phyloP scores from a whole-genome alignment of 2,113 vertebrate species.

The Lepus timidus region DNA sequence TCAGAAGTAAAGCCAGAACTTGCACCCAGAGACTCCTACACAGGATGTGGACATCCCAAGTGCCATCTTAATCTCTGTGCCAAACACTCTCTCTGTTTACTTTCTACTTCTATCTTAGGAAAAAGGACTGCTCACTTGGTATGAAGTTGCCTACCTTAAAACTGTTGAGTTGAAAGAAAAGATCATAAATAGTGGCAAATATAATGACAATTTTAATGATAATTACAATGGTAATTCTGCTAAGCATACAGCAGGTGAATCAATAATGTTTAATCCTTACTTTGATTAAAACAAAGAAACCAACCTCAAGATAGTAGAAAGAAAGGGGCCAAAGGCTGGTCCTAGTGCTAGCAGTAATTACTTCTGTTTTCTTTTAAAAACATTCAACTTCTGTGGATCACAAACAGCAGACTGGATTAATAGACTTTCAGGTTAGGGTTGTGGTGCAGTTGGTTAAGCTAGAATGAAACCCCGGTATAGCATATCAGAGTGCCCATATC shows the following conservation, averaged over 20 bases:
- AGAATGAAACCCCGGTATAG: too few relatives aligned
- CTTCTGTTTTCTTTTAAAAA: neutral
- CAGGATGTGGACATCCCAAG: too few relatives aligned
- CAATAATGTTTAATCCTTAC: neutral
- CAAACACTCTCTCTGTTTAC: too few relatives aligned
- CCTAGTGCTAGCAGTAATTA: neutral
- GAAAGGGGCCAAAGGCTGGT: neutral
- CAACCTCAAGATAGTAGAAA: neutral
- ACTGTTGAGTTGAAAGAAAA: neutral
- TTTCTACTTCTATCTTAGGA: too few relatives aligned
- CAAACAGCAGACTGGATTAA: neutral
- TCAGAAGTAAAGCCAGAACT: too few relatives aligned
- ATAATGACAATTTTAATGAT: neutral
- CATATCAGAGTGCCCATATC: too few relatives aligned
- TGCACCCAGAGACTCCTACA: too few relatives aligned
- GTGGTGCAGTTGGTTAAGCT: too few relatives aligned
- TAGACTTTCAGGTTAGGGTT: neutral
- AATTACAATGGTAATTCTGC: neutral
- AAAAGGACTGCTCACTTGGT: neutral
- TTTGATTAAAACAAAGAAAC: neutral
- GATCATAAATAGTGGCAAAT: neutral
- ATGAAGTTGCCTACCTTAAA: neutral
- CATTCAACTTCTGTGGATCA: neutral
- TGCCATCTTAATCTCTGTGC: too few relatives aligned
- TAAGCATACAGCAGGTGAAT: neutral